A percentile compares a stretch with the other conserved stretches of the same genome.
phyloP scores from a whole-genome alignment of 2,888 invertebrate genomes.

The Sussaba pulchella region DNA sequence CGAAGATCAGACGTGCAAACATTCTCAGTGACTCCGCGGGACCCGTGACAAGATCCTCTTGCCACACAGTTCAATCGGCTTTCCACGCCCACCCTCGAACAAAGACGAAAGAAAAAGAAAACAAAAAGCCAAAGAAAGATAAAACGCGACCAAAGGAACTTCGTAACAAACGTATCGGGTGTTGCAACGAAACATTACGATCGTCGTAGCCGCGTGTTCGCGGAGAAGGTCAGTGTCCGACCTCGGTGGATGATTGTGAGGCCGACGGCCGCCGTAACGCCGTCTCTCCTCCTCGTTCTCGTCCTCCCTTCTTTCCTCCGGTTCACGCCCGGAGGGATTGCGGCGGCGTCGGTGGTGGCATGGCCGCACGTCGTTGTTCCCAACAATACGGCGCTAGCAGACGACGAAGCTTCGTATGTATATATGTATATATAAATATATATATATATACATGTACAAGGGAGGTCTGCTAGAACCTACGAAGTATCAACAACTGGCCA shows the following conservation, averaged over 20 bases:
- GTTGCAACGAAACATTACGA: conserved; percentile 45
- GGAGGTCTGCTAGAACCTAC: neutral
- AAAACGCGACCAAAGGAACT: no score
- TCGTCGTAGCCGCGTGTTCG: conserved; percentile 43
- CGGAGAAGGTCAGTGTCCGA: conserved; percentile 67
- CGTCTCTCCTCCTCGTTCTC: conserved; percentile 14
- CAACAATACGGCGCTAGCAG: conserved; percentile 9
- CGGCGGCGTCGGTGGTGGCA: conserved; percentile 7
- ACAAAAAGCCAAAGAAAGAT: no score
- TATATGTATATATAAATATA: neutral
- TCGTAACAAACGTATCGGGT: conserved; percentile 20
- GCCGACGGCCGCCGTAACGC: conserved; percentile 63
- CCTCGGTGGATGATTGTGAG: conserved; percentile 58
- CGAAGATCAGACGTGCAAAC: no score
- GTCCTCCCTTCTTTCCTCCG: conserved; percentile 36
- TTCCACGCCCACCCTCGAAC: no score
- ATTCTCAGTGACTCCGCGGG: no score
- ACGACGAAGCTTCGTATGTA: neutral
- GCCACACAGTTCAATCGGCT: no score
- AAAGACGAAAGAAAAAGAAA: no score
- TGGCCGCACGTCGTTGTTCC: conserved; percentile 15
- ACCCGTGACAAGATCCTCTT: no score
- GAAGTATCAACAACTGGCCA: neutral
- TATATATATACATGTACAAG: neutral
- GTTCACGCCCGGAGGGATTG: conserved; percentile 53